Evolutionary conservation across 2,888 invertebrate genomes (phyloP), one percentile per base, ranked within the genome.

Genomic region (Cryptophagus acutangulus): DNA sequence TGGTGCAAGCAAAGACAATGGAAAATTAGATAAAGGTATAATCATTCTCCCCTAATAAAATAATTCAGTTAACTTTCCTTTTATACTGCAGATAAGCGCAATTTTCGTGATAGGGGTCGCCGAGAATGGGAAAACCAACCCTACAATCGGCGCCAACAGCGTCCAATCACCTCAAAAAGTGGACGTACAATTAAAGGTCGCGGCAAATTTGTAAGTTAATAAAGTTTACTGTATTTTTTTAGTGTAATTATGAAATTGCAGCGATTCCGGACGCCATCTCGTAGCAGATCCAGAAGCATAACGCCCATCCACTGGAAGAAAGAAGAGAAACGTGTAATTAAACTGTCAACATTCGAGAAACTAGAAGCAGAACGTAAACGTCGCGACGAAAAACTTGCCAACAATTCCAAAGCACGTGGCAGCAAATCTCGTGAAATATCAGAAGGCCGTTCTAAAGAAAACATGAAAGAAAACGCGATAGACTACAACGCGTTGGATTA

Each of bases 261-360:
- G 88, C 81, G 91, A 35, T 92, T 87, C 68, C 82, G 87, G 49
- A 91, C 91, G 0, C 89, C 89, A 25, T 87, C 87, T 0, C 76
- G 86, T 9, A 88, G 88, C 43, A 81, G 92, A 1, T 89, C 89
- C 0, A 79, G 90, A 38, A 93, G 93, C 58, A 81, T 79, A 17
- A 95, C 95, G 1, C 95, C 95, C 6, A 89, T 93, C 4, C 94
- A 95, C 70, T 95, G 95, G 95, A 81, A 87, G 28, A 84, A 88
- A 59, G 92, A 91, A 44, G 87, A 90, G 65, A 78, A 84, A 14
- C 77, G 89, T 36, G 87, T 87, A 34, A 87, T 92, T 49, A 87
- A 88, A 65, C 72, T 88, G 1, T 82, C 84, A 0, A 87, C 91
- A 59, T 80, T 85, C 58, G 86, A 89, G 72, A 80, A 80, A 52